Evolutionary conservation across 2,113 vertebrate genomes (phyloP).

Genomic region (Cardinalis cardinalis): DNA sequence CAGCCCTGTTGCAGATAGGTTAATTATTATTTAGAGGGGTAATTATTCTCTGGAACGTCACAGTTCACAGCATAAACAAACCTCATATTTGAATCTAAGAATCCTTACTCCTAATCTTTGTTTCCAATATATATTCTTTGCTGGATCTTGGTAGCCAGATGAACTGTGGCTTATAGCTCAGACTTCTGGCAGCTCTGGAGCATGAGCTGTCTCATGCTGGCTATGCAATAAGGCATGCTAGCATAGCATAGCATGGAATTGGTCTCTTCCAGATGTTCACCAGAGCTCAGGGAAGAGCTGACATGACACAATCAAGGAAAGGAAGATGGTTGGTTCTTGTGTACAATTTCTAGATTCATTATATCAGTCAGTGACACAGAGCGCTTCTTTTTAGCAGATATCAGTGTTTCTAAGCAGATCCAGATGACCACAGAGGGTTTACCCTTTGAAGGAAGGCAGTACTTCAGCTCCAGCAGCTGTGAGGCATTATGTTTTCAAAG

Average conservation of each 20-base stretch:
- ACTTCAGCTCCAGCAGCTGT: conserved; percentile 35
- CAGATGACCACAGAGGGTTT: conserved; percentile 29
- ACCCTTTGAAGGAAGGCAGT: conserved; percentile 14
- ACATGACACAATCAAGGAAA: background rate
- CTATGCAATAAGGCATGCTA: background rate
- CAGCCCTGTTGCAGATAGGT: background rate
- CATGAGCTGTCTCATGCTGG: background rate
- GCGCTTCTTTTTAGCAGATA: conserved; percentile 22
- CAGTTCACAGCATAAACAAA: background rate
- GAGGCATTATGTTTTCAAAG: conserved; percentile 55
- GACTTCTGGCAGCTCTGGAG: background rate
- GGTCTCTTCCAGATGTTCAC: conserved; percentile 32
- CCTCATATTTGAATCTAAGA: background rate
- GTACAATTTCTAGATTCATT: background rate
- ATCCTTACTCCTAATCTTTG: background rate
- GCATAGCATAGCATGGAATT: background rate
- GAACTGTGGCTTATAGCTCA: background rate
- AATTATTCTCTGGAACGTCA: background rate
- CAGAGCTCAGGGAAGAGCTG: conserved; percentile 16
- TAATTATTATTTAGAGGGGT: conserved; percentile 29
- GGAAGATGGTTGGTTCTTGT: background rate
- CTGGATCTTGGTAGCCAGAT: background rate
- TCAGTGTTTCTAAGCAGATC: conserved; percentile 39
- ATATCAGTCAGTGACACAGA: background rate
- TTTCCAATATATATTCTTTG: background rate